These are phyloP conservation scores for Channallabes apus DNA, from an alignment of 2,797 vertebrate genomes.

Conservation along the genomic window DNA sequence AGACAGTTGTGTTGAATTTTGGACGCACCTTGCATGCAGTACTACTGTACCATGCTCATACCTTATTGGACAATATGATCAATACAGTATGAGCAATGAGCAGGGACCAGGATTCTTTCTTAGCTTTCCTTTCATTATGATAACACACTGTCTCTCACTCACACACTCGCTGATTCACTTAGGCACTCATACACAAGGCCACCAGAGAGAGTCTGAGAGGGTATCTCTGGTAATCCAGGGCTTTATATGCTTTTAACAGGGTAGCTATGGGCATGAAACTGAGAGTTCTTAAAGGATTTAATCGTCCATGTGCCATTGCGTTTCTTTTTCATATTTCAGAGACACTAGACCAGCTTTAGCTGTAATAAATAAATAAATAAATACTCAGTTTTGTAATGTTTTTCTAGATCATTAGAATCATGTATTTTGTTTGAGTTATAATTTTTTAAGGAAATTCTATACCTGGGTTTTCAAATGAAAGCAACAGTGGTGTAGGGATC, in stretches of 20 bases:
- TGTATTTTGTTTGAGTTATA: background rate
- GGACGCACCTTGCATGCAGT: background rate
- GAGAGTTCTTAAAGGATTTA: slow-evolving; percentile 20
- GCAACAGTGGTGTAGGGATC: background rate
- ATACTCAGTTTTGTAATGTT: background rate
- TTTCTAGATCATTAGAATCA: background rate
- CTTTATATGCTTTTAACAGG: slow-evolving; percentile 39
- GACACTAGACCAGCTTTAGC: background rate
- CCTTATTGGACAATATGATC: background rate
- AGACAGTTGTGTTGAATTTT: background rate
- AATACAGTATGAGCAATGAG: background rate
- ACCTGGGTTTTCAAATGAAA: background rate
- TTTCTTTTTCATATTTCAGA: background rate
- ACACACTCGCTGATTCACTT: background rate
- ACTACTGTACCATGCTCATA: too few relatives aligned
- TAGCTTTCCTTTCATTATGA: background rate
- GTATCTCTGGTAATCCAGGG: slow-evolving; percentile 41
- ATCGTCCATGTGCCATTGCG: background rate
- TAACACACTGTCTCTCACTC: background rate
- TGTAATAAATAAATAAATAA: background rate
- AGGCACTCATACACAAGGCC: slow-evolving; percentile 19
- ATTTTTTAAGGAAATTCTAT: background rate
- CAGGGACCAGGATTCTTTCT: background rate
- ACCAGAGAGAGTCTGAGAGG: slow-evolving; percentile 40
- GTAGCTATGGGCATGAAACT: slow-evolving; percentile 19